A percentile compares a stretch with the other conserved stretches of the same genome.
These are phyloP conservation scores for Paratilapia polleni DNA, from an alignment of 2,113 vertebrate genomes.

Conservation along the genomic window DNA sequence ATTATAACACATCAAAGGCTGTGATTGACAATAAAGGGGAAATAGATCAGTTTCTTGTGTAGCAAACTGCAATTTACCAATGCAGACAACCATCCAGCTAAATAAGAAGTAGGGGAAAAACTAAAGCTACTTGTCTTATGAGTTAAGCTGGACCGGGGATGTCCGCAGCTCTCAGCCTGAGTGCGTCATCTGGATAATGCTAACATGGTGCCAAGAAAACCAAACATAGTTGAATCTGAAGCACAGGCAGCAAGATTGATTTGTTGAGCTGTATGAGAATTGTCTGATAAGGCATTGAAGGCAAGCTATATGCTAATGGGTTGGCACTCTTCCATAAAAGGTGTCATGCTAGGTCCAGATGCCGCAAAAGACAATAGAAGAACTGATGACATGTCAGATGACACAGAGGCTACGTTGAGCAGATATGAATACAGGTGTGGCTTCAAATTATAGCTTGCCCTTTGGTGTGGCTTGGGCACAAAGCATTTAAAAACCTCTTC, in stretches of 20 bases:
- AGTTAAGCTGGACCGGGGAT: not conserved
- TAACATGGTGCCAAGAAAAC: not conserved
- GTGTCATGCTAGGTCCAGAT: rapidly evolving
- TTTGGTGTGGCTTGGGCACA: not conserved
- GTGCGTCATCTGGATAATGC: not conserved
- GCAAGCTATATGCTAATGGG: too few relatives aligned
- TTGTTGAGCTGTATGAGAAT: not conserved
- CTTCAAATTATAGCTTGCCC: not conserved
- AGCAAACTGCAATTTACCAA: not conserved
- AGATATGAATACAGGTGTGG: not conserved
- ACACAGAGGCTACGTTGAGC: not conserved
- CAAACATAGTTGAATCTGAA: not conserved
- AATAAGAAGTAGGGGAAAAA: not conserved
- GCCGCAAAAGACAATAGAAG: not conserved
- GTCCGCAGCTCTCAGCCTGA: not conserved
- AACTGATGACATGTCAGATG: not conserved
- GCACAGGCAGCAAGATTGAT: not conserved
- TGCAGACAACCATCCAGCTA: not conserved
- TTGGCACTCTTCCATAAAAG: not conserved
- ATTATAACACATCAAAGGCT: conserved; percentile 1
- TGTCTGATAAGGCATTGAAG: not conserved
- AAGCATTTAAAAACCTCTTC: not conserved
- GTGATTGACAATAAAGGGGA: not conserved
- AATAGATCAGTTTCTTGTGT: not conserved
- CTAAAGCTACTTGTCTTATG: not conserved